Percentiles rank a stretch among this genome's conserved stretches.
Conservation (phyloP, 2,888 invertebrate genomes). For the Allygus modestus region DNA sequence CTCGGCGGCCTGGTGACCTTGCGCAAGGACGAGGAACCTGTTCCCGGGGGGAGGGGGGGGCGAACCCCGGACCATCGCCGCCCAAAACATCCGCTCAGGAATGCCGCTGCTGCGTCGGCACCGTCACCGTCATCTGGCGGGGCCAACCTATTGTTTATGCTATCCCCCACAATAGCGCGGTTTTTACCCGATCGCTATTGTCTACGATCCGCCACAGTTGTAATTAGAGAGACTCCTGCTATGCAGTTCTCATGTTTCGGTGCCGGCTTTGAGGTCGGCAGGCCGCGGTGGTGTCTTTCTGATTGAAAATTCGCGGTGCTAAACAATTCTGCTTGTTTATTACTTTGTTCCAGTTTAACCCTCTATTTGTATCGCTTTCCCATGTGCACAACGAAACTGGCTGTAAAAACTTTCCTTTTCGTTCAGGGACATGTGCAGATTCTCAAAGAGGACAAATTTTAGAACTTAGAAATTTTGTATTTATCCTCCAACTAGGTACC, state of each 20-base stretch:
- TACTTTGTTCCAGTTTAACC: no score
- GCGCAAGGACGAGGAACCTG: constrained; percentile 62
- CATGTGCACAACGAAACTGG: no score
- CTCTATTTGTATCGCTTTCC: no score
- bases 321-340: no score
- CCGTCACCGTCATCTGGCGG: constrained; percentile 33
- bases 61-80: constrained; percentile 30
- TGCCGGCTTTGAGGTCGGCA: background rate
- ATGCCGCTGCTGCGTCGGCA: constrained; percentile 54
- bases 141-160: constrained; percentile 46
- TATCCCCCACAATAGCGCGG: background rate
- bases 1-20: constrained; percentile 28
- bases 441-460: no score
- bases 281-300: no score
- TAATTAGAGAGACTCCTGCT: background rate
- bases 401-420: no score
- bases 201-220: background rate
- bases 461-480: no score
- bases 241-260: background rate
- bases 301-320: no score
- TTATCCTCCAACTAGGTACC: no score
- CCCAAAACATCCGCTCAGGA: constrained; percentile 46
- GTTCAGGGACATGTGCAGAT: no score
- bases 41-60: constrained; percentile 51
- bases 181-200: background rate